Evolutionary conservation across 2,113 vertebrate species (phyloP), one percentile per base, ranked within the genome.

Genomic region (Albula goreensis): DNA sequence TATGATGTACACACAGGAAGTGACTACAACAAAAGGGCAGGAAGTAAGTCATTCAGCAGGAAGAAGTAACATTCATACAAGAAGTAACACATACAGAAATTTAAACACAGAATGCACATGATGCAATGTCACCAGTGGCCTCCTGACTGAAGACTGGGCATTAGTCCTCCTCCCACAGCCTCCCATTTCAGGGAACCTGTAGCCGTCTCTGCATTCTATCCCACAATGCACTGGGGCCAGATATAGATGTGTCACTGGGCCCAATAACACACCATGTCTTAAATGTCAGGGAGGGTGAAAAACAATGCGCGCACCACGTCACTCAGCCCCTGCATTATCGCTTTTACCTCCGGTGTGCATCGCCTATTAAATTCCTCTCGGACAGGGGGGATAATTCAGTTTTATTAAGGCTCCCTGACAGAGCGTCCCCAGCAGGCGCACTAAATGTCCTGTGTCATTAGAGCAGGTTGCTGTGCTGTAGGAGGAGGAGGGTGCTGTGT

Each of bases 381-480:
- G 70, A 77, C 63, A 49, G 50, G n/a, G 70, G 50, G 31, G 31
- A 70, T 80, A 51, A 80, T 85, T 81, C 85, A 80, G 85, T 50
- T 60, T 81, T 60, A 81, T 81, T 81, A 70, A 86, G 52, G 53
- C 49, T 49, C 57, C 22, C 31, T 50, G 78, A 85, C 50, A 66
- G 85, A 70, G 41, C 57, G 6, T 41, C 48, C 25, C 49, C 50
- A 17, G 15, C 9, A 25, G 79, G 60, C 48, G 70, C 22, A 2
- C 48, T 51, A 85, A 81, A 82, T 22, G 22, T 74, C 49, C 50
- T 86, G 56, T 70, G 80, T 66, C 80, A 81, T 86, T 86, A 86
- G 10, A 41, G 80, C 79, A 70, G n/a, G 22, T 12, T 2, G 50
- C 50, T 10, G 79, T 19, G 51, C 10, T 78, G 66, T 10, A 48